Evolutionary conservation across 2,888 invertebrate species (phyloP).

Genomic region (Lithodes maja): DNA sequence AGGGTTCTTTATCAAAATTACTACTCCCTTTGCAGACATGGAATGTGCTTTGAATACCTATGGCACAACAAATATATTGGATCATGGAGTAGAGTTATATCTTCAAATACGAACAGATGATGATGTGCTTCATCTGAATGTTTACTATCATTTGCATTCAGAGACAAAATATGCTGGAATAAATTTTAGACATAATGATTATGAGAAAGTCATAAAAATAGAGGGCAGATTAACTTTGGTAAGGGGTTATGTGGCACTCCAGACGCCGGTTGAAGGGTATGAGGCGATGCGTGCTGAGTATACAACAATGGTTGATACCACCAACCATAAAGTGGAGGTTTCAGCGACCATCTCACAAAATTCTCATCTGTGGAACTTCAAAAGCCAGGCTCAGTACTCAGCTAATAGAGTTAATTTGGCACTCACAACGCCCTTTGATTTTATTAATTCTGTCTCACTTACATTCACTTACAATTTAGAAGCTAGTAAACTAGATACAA

Average conservation of each 20-base stretch:
- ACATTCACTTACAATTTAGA: conserved; percentile 31
- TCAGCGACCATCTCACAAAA: conserved; percentile 32
- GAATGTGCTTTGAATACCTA: conserved; percentile 4
- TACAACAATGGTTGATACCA: background rate
- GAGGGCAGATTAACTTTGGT: conserved; percentile 34
- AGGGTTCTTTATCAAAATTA: background rate
- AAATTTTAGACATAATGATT: conserved; percentile 12
- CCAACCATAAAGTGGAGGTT: conserved; percentile 25
- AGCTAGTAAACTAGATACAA: conserved; percentile 14
- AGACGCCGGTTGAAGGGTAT: conserved; percentile 45
- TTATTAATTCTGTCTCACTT: conserved; percentile 33
- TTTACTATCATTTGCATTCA: conserved; percentile 41
- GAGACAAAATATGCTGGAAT: conserved; percentile 34
- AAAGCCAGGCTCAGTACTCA: conserved; percentile 32
- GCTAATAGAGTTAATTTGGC: conserved; percentile 30
- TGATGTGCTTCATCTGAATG: conserved; percentile 26
- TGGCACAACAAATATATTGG: background rate
- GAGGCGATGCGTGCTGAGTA: conserved; percentile 49
- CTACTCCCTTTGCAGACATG: conserved; percentile 45
- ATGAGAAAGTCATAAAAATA: conserved; percentile 23
- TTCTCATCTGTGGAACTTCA: conserved; percentile 42
- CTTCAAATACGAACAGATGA: conserved; percentile 38
- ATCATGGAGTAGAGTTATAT: background rate
- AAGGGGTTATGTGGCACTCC: conserved; percentile 43
- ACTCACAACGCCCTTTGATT: conserved; percentile 63